A percentile compares a stretch with the other conserved stretches of the same genome.
Conservation (phyloP, 1,140 invertebrate species). For the Myzus persicae region DNA sequence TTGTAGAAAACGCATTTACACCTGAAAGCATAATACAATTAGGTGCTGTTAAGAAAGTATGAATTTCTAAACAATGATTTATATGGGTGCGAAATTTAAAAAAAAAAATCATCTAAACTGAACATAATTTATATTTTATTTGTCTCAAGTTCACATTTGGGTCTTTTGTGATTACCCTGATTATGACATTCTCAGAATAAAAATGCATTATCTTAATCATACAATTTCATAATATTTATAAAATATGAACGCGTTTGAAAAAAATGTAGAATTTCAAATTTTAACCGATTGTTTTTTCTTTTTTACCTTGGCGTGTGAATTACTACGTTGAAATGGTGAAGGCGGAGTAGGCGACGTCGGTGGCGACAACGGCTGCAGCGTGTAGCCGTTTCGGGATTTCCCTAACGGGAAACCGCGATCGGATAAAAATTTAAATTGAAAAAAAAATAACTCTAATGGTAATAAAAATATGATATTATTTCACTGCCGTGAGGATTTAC, state of each 20-base stretch:
- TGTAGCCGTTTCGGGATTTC: constrained; percentile 13
- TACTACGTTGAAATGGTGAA: neutral
- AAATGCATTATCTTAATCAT: no score
- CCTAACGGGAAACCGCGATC: neutral
- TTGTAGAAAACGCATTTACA: neutral
- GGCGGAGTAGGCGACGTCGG: neutral
- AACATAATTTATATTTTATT: neutral
- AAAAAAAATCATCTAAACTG: neutral
- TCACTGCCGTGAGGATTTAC: neutral
- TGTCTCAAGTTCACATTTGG: neutral
- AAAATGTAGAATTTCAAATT: neutral
- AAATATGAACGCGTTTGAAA: neutral
- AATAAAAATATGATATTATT: neutral
- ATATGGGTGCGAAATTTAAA: neutral
- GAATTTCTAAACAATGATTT: neutral
- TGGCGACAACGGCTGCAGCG: constrained; percentile 24
- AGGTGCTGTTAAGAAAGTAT: neutral
- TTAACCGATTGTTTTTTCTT: neutral
- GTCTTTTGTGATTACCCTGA: neutral
- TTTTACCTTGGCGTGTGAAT: constrained; percentile 17
- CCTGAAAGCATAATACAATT: neutral
- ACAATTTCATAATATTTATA: no score
- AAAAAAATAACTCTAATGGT: neutral
- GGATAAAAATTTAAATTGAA: neutral
- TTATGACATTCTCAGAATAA: neutral